Conservation (phyloP, 2,113 vertebrate genomes). For the Dunckerocampus dactyliophorus region DNA sequence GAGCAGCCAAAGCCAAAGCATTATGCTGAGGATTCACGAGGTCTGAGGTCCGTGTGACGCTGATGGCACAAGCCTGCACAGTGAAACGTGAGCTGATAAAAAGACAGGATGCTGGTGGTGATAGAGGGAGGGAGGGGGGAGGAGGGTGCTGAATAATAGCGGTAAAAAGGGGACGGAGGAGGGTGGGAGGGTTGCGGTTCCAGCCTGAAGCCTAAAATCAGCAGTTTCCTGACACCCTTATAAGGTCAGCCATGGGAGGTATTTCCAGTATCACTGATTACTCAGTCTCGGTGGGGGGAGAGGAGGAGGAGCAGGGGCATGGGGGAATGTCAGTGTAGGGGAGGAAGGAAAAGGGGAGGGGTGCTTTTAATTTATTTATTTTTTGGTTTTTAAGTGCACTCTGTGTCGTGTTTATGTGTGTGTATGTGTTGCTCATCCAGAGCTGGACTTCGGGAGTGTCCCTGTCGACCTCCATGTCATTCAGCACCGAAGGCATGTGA, state of each 20-base stretch:
- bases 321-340: not conserved
- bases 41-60: slow-evolving; percentile 19
- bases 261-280: slow-evolving; percentile 50
- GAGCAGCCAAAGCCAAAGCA: not conserved
- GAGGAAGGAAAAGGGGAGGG: slow-evolving; percentile 14
- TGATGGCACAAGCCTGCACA: slow-evolving; percentile 8
- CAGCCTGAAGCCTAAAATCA: slow-evolving; percentile 52
- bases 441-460: not conserved
- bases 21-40: slow-evolving; percentile 25
- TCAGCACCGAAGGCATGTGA: slow-evolving; percentile 28
- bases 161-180: slow-evolving; percentile 15
- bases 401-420: slow-evolving; percentile 11
- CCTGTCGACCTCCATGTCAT: slow-evolving; percentile 7
- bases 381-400: slow-evolving; percentile 9
- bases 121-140: slow-evolving; percentile 16
- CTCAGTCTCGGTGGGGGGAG: slow-evolving; percentile 15
- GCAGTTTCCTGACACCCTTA: slow-evolving; percentile 55
- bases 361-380: not conserved
- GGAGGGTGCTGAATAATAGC: not conserved
- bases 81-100: slow-evolving; percentile 59
- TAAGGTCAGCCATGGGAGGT: slow-evolving; percentile 47
- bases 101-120: slow-evolving; percentile 50
- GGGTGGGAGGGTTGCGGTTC: slow-evolving; percentile 13
- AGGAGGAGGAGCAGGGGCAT: not conserved
- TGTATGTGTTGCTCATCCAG: not conserved